These are phyloP conservation scores for Polydrusus tereticollis DNA, from an alignment of 2,888 invertebrate species.

Conservation along the genomic window DNA sequence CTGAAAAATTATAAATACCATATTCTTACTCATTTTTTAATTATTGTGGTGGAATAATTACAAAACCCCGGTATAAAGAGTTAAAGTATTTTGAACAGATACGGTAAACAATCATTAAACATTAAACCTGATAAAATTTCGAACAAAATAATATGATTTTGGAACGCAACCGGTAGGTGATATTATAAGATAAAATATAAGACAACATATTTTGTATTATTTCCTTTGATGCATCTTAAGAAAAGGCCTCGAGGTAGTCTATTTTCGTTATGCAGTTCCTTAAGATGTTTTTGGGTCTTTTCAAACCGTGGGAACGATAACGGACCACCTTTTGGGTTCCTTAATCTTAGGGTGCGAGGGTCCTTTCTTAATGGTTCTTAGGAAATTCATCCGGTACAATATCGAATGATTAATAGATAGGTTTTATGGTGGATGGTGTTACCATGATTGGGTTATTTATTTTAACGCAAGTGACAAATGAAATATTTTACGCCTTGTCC, in stretches of 20 bases:
- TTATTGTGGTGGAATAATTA: too few species aligned
- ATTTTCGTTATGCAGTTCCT: constrained; percentile 26
- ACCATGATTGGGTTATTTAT: constrained; percentile 14
- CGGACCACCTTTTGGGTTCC: constrained; percentile 42
- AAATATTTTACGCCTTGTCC: too few species aligned
- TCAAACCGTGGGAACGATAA: constrained; percentile 38
- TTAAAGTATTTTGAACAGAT: too few species aligned
- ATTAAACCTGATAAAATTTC: too few species aligned
- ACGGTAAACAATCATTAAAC: too few species aligned
- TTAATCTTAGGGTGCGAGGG: constrained; percentile 38
- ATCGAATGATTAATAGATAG: constrained; percentile 30
- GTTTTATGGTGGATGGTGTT: constrained; percentile 30
- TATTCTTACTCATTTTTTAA: too few species aligned
- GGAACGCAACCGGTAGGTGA: neutral
- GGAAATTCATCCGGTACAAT: constrained; percentile 42
- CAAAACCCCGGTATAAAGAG: too few species aligned
- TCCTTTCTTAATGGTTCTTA: constrained; percentile 35
- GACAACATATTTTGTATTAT: constrained; percentile 8
- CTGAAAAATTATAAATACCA: too few species aligned
- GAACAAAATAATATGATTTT: neutral
- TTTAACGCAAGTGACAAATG: too few species aligned
- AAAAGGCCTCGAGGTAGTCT: constrained; percentile 17
- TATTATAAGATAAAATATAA: neutral
- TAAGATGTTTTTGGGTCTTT: constrained; percentile 33
- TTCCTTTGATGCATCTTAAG: constrained; percentile 11